phyloP scores from a whole-genome alignment of 2,888 invertebrate species.

The Pantelozetes paolii region DNA sequence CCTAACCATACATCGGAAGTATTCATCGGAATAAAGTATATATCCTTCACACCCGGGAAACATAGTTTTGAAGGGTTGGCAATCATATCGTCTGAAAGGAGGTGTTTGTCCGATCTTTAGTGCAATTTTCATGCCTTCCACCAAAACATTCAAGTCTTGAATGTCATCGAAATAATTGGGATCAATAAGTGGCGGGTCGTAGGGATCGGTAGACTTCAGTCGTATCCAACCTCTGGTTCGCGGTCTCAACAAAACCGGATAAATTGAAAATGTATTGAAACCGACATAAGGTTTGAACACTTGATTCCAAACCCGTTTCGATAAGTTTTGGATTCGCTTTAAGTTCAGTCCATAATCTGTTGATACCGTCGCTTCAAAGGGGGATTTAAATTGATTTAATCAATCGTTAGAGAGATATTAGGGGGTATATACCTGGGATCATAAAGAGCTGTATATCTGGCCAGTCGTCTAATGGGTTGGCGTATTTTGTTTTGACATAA shows the following conservation, averaged over 20 bases:
- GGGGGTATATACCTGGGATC: background rate
- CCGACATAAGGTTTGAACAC: constrained; percentile 50
- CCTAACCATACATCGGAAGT: constrained; percentile 43
- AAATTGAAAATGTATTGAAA: constrained; percentile 71
- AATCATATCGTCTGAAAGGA: background rate
- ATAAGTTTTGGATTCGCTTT: no score
- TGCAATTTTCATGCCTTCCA: constrained; percentile 61
- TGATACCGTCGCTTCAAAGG: background rate
- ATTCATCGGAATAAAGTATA: constrained; percentile 42
- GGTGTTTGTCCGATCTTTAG: background rate
- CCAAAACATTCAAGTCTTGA: constrained; percentile 65
- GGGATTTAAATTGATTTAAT: background rate
- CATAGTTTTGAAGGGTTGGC: constrained; percentile 35
- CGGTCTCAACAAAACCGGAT: constrained; percentile 84
- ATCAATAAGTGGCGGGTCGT: constrained; percentile 70
- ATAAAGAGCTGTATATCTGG: constrained; percentile 11
- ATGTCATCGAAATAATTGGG: constrained; percentile 75
- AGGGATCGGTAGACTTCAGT: constrained; percentile 67
- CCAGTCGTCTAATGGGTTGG: background rate
- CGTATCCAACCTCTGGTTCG: constrained; percentile 77
- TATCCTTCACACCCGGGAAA: constrained; percentile 44
- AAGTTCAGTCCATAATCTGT: constrained; percentile 8
- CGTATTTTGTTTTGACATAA: constrained; percentile 26
- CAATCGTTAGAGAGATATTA: background rate
- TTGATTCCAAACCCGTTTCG: background rate